Evolutionary conservation across 2,113 vertebrate species (phyloP).

Genomic region (Plecotus auritus): DNA sequence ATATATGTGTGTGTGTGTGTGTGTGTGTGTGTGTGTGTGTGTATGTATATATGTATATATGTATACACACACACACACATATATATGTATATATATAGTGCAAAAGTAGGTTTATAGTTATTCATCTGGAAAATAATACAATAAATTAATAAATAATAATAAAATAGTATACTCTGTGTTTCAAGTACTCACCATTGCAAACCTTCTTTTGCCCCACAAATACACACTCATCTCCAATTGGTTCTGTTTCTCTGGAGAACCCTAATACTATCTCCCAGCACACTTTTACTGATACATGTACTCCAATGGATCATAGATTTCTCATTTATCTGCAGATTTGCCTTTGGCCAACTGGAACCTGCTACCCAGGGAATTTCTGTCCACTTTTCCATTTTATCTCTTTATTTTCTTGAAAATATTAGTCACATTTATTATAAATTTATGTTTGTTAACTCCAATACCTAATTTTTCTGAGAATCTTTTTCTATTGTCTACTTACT

Average conservation of each 20-base stretch:
- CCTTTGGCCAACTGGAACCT: background rate
- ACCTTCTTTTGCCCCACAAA: background rate
- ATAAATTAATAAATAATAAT: background rate
- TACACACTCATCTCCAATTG: background rate
- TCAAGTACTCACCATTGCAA: background rate
- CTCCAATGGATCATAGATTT: background rate
- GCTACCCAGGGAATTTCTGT: background rate
- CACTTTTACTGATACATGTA: background rate
- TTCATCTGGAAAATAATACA: background rate
- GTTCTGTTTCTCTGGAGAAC: background rate
- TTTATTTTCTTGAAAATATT: background rate
- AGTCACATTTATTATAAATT: background rate
- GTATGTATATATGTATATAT: too few species aligned
- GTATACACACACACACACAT: too few species aligned
- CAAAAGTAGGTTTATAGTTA: background rate
- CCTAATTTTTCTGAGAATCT: background rate
- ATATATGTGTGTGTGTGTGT: too few species aligned
- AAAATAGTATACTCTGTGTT: background rate
- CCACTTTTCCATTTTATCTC: background rate
- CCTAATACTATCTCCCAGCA: background rate
- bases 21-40: too few species aligned
- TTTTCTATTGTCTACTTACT: background rate
- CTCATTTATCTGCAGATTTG: background rate
- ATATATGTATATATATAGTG: too few species aligned
- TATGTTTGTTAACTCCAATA: background rate